Base-by-base conservation (phyloP, 2,113 vertebrate genomes). In the Psammodynastes pulverulentus region DNA sequence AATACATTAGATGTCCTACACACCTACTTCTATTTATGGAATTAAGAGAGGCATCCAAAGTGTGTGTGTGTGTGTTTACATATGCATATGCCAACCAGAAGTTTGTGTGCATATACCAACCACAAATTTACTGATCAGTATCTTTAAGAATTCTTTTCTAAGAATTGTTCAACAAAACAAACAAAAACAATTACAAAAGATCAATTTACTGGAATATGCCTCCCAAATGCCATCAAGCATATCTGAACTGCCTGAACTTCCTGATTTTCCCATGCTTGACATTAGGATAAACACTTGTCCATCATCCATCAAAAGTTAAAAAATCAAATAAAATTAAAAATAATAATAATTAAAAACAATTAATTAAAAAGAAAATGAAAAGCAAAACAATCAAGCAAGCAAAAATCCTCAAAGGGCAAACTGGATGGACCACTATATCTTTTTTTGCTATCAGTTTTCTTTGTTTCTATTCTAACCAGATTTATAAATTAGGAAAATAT, bases 91-190 rank as follows among this genome's bases (percentile, higher is more conserved):
- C 53, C 84, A 86, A 84, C 53, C 84, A 67, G 45, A 51, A 24
- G 51, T 51, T 51, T 62, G 9, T 48, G 48, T 48, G 48, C 48
- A 48, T 62, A 62, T 86, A 9, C 53, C 84, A 86, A 84, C 53
- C 84, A 67, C 45, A 51, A 24, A 39, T 67, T 51, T 62, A 45
- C 45, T 91, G 54, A 84, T 56, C 84, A 87, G 9, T 54, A 51
- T n/a, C 90, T 87, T 34, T 91, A 91, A 87, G n/a, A n/a, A n/a
- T n/a, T n/a, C n/a, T 91, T 91, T 91, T 91, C 84, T 86, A 86
- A 58, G 3, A 49, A 87, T 91, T 91, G 54, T 21, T 87, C 45
- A 62, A n/a, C 24, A 86, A 91, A 86, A 62, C 86, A 85, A 8
- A 72, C 4, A 46, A n/a, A 58, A 86, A 58, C 45, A 62, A 56